Conservation (phyloP, 2,888 invertebrate species). For the Gymnosoma rotundatum region DNA sequence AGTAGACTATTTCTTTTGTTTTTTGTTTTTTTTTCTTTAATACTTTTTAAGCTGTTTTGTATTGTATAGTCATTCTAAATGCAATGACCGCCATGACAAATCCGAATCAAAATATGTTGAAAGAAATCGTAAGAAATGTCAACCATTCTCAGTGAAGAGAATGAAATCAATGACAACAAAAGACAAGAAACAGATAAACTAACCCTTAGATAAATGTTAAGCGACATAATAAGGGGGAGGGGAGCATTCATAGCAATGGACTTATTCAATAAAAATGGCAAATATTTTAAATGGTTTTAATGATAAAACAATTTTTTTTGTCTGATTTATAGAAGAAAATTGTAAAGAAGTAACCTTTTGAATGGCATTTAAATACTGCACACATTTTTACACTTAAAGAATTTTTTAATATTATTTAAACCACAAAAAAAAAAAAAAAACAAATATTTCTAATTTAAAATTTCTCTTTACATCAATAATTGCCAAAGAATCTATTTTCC, state of each 20-base stretch:
- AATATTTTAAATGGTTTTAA: constrained; percentile 56
- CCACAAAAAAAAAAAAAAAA: too few relatives aligned
- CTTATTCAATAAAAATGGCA: constrained; percentile 64
- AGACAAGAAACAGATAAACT: constrained; percentile 41
- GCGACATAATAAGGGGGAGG: background rate
- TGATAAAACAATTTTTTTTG: constrained; percentile 36
- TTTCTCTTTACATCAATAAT: too few relatives aligned
- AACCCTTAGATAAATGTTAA: constrained; percentile 51
- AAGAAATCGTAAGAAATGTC: constrained; percentile 67
- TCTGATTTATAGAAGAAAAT: constrained; percentile 38
- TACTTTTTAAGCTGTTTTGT: constrained; percentile 48
- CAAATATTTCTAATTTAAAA: too few relatives aligned
- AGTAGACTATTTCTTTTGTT: constrained; percentile 46
- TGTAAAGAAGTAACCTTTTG: constrained; percentile 54
- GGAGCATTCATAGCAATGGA: constrained; percentile 20
- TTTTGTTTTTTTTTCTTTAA: constrained; percentile 7
- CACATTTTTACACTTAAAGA: constrained; percentile 27
- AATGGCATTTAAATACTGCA: constrained; percentile 41
- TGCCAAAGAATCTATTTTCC: too few relatives aligned
- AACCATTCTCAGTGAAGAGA: constrained; percentile 16
- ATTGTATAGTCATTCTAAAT: constrained; percentile 44
- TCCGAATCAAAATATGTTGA: constrained; percentile 76
- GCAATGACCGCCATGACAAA: constrained; percentile 76
- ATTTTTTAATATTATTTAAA: background rate
- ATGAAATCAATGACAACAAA: constrained; percentile 67